phyloP scores from a whole-genome alignment of 37 sponge, comb jelly and placozoan species.

The Ianthella basta region DNA sequence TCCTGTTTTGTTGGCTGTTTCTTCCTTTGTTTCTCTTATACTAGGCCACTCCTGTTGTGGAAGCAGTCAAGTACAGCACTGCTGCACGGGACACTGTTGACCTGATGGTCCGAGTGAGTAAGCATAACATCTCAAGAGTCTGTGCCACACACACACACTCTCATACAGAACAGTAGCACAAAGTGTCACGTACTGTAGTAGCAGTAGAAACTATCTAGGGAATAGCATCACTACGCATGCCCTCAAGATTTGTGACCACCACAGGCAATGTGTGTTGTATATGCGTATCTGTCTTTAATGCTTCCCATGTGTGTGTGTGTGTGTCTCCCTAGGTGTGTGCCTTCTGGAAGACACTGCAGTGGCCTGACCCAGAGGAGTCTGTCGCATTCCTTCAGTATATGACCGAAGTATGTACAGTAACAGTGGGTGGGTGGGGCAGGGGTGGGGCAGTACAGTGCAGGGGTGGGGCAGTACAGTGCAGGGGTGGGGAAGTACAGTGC shows the following conservation, averaged over 20 bases:
- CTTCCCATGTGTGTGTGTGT: too few relatives aligned
- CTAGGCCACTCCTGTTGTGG: slow-evolving; percentile 10
- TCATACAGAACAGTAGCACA: too few relatives aligned
- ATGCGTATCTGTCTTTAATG: too few relatives aligned
- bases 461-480: too few relatives aligned
- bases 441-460: too few relatives aligned
- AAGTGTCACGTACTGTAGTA: background rate
- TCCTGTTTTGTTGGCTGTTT: too few relatives aligned
- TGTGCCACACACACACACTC: too few relatives aligned
- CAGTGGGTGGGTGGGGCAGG: too few relatives aligned
- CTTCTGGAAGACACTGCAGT: background rate
- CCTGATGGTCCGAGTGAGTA: slow-evolving; percentile 8
- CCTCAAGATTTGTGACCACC: too few relatives aligned
- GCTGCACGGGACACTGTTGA: slow-evolving; percentile 32
- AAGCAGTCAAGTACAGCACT: slow-evolving; percentile 11
- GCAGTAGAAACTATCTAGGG: too few relatives aligned
- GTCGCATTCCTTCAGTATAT: background rate
- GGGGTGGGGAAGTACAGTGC: background rate
- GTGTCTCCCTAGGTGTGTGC: background rate
- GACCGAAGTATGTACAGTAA: background rate
- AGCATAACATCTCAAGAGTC: background rate
- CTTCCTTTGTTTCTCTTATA: background rate
- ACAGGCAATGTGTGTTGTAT: background rate
- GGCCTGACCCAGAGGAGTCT: slow-evolving; percentile 19
- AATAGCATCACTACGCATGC: too few relatives aligned